Base-by-base conservation (phyloP, 2,888 invertebrate species). In the Eulithis prunata region DNA sequence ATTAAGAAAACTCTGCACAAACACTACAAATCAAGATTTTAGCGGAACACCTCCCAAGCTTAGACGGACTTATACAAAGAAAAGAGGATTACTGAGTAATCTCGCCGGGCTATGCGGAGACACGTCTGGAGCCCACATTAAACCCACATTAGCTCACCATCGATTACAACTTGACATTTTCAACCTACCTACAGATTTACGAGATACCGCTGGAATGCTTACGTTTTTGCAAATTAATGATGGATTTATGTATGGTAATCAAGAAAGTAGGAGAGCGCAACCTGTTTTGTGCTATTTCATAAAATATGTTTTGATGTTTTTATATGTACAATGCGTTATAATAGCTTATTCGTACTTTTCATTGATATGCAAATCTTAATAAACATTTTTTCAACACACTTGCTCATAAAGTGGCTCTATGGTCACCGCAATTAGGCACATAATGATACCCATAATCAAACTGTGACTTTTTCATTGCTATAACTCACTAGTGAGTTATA, bases 131-230 rank as follows among this genome's bases (percentile, higher is more conserved):
- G 76, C 79, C 82, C 85, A 86, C 84, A 88, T 89, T 89, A 89
- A 87, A 87, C 83, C 86, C 82, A 89, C 90, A 87, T 91, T 90
- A 90, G 84, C 84, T 85, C 82, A 75, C 80, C 80, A 88, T 89
- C 86, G 87, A 87, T 89, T 86, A 84, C 81, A 75, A 82, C 80
- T 85, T 84, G 82, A 81, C 84, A 81, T 82, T 83, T 83, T 83
- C 71, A 75, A 75, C 74, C 38, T 75, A 77, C 52, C 36, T 75
- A 77, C 52, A 49, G 72, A 77, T 77, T 76, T 75, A 75, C 76
- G 74, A 74, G 73, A 76, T 77, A 74, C 73, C 68, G 66, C 69
- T 65, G 64, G 71, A 70, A 62, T 59, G 47, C 10, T 32, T 11
- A 14, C n/a, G 46, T 36, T 32, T 52, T 52, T 52, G 14, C 54